These are phyloP conservation scores for Hyphantria cunea DNA, from an alignment of 1,140 invertebrate species.

Conservation along the genomic window DNA sequence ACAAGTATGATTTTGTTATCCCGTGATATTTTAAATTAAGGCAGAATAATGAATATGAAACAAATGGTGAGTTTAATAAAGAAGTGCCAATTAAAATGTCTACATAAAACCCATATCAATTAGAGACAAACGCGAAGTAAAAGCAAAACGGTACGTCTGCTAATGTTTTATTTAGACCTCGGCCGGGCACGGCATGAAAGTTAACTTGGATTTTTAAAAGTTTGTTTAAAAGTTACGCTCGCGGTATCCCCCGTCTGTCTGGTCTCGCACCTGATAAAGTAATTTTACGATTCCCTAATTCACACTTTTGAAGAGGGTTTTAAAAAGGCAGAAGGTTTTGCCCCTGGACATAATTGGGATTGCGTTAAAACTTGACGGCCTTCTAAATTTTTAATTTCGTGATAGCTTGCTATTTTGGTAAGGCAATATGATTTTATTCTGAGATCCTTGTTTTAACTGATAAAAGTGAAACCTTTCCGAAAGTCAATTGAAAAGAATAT, in stretches of 20 bases:
- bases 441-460: constrained; percentile 19
- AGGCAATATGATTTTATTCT: constrained; percentile 6
- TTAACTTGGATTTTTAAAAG: constrained; percentile 79
- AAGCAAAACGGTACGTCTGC: constrained; percentile 56
- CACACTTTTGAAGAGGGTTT: constrained; percentile 74
- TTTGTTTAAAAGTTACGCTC: constrained; percentile 61
- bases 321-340: constrained; percentile 66
- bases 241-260: constrained; percentile 50
- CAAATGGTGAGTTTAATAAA: constrained; percentile 20
- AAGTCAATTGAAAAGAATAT: constrained; percentile 2
- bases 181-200: constrained; percentile 49
- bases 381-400: constrained; percentile 58
- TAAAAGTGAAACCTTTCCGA: not conserved
- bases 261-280: constrained; percentile 69
- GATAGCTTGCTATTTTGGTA: constrained; percentile 4
- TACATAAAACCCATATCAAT: constrained; percentile 65
- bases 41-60: constrained; percentile 8
- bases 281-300: constrained; percentile 76
- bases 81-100: constrained; percentile 40
- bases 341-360: constrained; percentile 60
- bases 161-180: constrained; percentile 71
- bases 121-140: constrained; percentile 53
- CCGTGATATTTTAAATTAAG: too few species aligned
- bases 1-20: not conserved
- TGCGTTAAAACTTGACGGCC: constrained; percentile 50